These are phyloP conservation scores for Neoaliturus tenellus DNA, from an alignment of 2,888 invertebrate species.

Conservation along the genomic window DNA sequence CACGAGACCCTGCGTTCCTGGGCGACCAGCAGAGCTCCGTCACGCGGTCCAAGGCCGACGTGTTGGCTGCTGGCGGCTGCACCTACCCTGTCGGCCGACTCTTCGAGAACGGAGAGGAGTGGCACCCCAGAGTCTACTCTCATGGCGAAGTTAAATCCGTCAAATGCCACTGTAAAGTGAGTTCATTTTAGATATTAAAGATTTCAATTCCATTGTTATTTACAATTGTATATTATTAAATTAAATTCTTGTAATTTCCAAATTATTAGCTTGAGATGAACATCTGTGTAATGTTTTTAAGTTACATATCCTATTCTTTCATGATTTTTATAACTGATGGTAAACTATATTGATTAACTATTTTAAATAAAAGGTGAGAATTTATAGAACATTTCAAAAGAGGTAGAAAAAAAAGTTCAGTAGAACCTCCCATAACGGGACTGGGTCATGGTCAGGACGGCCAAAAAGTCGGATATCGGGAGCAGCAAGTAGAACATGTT, in stretches of 20 bases:
- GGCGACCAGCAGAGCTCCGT: constrained; percentile 58
- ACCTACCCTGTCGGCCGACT: constrained; percentile 82
- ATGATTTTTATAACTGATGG: no score
- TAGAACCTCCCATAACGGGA: no score
- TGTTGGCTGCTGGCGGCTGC: constrained; percentile 88
- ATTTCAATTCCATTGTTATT: background rate
- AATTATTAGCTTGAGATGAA: constrained; percentile 56
- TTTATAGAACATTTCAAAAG: no score
- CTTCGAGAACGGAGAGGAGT: constrained; percentile 84
- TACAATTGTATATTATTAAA: background rate
- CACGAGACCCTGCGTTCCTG: constrained; percentile 43
- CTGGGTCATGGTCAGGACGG: no score
- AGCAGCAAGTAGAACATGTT: no score
- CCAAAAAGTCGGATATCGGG: no score
- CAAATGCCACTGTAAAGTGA: constrained; percentile 93
- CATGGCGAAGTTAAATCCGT: constrained; percentile 86
- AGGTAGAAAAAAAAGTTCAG: no score
- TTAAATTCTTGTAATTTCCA: background rate
- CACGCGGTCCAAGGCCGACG: constrained; percentile 77
- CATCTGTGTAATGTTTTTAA: no score
- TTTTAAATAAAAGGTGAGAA: no score
- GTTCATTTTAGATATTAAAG: constrained; percentile 63
- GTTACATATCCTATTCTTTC: no score
- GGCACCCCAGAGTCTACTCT: constrained; percentile 92
- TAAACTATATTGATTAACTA: no score